A percentile compares a stretch with the other conserved stretches of the same genome.
phyloP scores from a whole-genome alignment of 2,888 invertebrate genomes.

The Nomada fabriciana region DNA sequence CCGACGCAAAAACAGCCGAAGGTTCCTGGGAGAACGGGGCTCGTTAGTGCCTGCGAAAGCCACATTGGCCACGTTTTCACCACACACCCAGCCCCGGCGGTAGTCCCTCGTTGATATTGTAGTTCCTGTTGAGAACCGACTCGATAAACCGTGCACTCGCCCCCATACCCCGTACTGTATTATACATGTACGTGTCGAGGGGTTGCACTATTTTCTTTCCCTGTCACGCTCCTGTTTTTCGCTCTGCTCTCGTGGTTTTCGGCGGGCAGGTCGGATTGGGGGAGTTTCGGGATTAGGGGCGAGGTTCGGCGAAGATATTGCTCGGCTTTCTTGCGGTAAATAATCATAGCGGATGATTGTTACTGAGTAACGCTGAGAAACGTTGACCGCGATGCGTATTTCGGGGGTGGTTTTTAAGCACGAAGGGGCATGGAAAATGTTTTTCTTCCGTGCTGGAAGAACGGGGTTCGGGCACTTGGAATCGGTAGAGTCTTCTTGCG shows the following conservation, averaged over 20 bases:
- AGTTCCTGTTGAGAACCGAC: background rate
- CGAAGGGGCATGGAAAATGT: no score
- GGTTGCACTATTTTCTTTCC: background rate
- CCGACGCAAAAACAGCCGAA: slow-evolving; percentile 40
- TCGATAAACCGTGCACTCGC: background rate
- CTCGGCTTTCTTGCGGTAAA: no score
- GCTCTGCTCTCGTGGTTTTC: background rate
- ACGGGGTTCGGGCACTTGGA: no score
- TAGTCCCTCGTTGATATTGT: slow-evolving; percentile 4
- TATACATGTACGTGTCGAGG: background rate
- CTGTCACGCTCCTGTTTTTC: background rate
- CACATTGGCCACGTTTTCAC: slow-evolving; percentile 40
- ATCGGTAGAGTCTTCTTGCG: no score
- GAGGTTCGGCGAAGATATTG: background rate
- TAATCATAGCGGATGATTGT: no score
- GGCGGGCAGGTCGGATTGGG: no score
- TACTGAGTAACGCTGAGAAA: no score
- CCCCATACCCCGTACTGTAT: background rate
- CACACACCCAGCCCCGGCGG: slow-evolving; percentile 1
- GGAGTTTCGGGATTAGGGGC: background rate
- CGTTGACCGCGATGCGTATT: no score
- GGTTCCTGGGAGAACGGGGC: slow-evolving; percentile 4
- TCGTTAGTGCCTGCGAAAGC: slow-evolving; percentile 42
- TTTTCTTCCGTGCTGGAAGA: no score
- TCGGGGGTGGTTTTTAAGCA: no score